phyloP scores from a whole-genome alignment of 2,113 vertebrate genomes.

The Rousettus leschenaultii region DNA sequence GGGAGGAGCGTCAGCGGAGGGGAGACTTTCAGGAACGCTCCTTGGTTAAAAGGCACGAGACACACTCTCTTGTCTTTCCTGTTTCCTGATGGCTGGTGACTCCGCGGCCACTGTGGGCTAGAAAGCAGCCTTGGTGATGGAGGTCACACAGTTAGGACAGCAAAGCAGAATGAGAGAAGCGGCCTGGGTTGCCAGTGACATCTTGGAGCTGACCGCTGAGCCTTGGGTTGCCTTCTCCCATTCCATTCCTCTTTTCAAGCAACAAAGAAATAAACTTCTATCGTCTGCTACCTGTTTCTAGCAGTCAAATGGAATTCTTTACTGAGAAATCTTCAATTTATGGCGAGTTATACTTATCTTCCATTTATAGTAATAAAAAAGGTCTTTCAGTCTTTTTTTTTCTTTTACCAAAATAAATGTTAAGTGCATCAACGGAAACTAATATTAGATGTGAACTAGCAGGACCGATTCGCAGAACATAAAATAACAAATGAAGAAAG shows the following conservation, averaged over 20 bases:
- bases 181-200: background rate
- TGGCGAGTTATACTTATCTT: background rate
- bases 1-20: no score
- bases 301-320: background rate
- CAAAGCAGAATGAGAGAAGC: background rate
- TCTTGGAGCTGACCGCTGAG: background rate
- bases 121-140: background rate
- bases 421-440: background rate
- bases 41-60: background rate
- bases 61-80: background rate
- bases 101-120: background rate
- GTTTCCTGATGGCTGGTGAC: background rate
- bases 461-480: background rate
- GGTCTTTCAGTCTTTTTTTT: background rate
- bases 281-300: background rate
- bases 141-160: background rate
- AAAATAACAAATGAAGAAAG: background rate
- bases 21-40: background rate
- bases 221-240: background rate
- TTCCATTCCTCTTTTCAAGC: background rate
- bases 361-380: background rate
- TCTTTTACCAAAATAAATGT: background rate
- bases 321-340: background rate
- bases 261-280: background rate
- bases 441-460: background rate